Evolutionary conservation across 1,140 invertebrate genomes (phyloP), one percentile per base, ranked within the genome.

Genomic region (Leptinotarsa undecemlineata): DNA sequence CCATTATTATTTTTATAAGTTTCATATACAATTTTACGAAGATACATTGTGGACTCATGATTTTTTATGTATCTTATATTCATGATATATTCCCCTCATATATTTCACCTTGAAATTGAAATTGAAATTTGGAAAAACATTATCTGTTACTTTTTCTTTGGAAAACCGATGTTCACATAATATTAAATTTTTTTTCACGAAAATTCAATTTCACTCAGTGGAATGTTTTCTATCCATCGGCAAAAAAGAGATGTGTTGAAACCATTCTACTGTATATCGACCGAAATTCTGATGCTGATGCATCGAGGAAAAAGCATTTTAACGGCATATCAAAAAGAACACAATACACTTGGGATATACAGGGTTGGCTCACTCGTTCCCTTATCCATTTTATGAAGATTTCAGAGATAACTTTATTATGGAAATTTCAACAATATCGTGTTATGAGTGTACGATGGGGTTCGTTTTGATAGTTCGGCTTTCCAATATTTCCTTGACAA

Each of bases 341-440:
- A 57, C 51, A 57, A 57, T 57, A 57, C 51, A n/a, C n/a, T 19
- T 15, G 51, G 51, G n/a, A 57, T 57, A 17, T 19, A 15, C 51
- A 57, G 51, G n/a, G 17, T 57, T 57, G 15, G 51, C 51, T 57
- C n/a, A 19, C 14, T 19, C n/a, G 15, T 57, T 57, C 51, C 51
- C 15, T n/a, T 57, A 15, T 57, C 51, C 51, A n/a, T 57, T 57
- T 19, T 57, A 57, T 57, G 17, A 57, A 57, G 51, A 19, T 57
- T 57, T 14, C 0, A 57, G 51, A 57, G 17, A 15, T 0, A 57
- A 57, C 51, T 57, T 57, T 19, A 3, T 57, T 57, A 57, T 57
- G 51, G 51, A n/a, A 57, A 57, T 57, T 57, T 57, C 17, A 57
- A 57, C 51, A 57, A 57, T 57, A 57, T 57, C 51, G 15, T 57